phyloP scores from a whole-genome alignment of 1,140 invertebrate genomes.

The Eurosta solidaginis region DNA sequence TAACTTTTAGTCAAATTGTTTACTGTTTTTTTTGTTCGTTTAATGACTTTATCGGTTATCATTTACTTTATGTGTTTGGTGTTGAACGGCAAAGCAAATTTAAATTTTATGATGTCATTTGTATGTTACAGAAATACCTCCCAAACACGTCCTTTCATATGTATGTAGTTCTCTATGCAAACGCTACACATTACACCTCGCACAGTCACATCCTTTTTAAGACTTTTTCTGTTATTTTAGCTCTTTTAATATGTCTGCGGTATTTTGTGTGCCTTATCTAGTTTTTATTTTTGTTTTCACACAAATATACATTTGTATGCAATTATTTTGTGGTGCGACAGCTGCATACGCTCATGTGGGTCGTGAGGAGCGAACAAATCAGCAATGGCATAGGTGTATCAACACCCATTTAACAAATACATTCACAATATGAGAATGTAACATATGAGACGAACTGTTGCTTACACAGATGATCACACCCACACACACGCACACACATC shows the following conservation, averaged over 20 bases:
- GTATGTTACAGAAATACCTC: too few relatives aligned
- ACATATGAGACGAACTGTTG: too few relatives aligned
- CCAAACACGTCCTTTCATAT: too few relatives aligned
- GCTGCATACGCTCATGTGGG: not conserved
- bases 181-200: too few relatives aligned
- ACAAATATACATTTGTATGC: not conserved
- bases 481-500: not conserved
- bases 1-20: too few relatives aligned
- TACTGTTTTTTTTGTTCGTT: too few relatives aligned
- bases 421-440: not conserved
- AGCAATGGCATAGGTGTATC: not conserved
- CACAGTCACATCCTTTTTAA: not conserved
- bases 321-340: not conserved
- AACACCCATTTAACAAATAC: not conserved
- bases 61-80: too few relatives aligned
- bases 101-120: too few relatives aligned
- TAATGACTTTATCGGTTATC: too few relatives aligned
- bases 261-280: constrained; percentile 12
- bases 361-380: not conserved
- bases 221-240: not conserved
- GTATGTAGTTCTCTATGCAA: too few relatives aligned
- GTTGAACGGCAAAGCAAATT: too few relatives aligned
- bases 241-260: not conserved
- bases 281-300: not conserved
- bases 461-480: not conserved